phyloP scores from a whole-genome alignment of 2,797 vertebrate species.

The Propithecus deckenii region DNA sequence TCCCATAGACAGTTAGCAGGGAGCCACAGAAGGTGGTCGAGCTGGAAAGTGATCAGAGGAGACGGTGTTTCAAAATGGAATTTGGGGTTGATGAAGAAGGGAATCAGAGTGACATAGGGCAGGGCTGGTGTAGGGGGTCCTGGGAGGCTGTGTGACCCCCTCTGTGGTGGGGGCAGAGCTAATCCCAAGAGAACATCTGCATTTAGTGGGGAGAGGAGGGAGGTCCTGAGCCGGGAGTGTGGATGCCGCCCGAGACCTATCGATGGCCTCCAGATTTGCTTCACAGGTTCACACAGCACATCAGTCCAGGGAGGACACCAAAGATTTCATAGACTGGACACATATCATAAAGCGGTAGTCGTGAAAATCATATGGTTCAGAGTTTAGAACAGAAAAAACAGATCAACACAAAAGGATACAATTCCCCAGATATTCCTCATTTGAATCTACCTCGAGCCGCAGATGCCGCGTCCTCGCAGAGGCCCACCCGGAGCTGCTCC shows the following conservation, averaged over 20 bases:
- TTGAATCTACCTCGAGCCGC: background rate
- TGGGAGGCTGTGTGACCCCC: background rate
- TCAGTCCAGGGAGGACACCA: background rate
- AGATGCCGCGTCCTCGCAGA: background rate
- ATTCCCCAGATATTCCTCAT: background rate
- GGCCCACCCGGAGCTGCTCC: background rate
- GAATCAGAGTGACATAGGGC: background rate
- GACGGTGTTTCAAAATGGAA: background rate
- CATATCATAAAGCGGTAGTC: background rate
- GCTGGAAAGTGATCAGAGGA: background rate
- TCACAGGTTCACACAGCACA: rapidly evolving
- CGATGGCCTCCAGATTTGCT: background rate
- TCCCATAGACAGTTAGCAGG: background rate
- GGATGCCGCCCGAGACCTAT: conserved; percentile 63
- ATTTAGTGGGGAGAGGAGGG: background rate
- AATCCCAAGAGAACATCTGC: background rate
- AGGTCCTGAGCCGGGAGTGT: conserved; percentile 48
- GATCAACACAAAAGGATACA: background rate
- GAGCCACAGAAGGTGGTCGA: background rate
- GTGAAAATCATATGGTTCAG: background rate
- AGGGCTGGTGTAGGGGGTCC: background rate
- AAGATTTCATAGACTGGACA: background rate
- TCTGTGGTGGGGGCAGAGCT: background rate
- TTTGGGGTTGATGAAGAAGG: background rate
- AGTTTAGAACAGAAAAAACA: background rate